These are phyloP conservation scores for Caenorhabditis tropicalis DNA, from an alignment of 1,140 invertebrate genomes.

Conservation along the genomic window DNA sequence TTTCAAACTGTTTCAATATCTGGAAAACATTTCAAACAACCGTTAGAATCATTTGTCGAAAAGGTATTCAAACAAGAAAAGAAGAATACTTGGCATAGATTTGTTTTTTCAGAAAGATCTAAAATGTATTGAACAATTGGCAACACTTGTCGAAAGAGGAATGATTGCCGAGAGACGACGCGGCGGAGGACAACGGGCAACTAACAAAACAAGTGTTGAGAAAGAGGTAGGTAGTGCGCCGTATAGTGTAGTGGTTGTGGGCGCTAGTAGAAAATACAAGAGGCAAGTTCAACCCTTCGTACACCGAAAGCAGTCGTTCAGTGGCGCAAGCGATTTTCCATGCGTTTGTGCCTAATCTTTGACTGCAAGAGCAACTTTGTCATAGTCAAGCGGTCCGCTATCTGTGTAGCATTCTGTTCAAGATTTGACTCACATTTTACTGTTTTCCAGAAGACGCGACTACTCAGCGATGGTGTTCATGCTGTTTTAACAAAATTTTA, in stretches of 20 bases:
- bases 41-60: background rate
- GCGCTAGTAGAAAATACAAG: background rate
- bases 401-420: conserved; percentile 43
- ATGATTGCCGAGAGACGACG: conserved; percentile 29
- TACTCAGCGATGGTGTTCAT: background rate
- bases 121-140: background rate
- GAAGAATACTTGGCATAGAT: no score
- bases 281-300: background rate
- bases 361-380: conserved; percentile 1
- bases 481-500: background rate
- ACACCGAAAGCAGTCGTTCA: conserved; percentile 1
- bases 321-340: conserved; percentile 8
- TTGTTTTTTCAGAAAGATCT: background rate
- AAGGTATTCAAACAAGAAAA: background rate
- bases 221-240: background rate
- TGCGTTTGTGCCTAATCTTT: conserved; percentile 32
- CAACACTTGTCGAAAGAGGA: background rate
- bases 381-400: conserved; percentile 40
- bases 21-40: conserved; percentile 13
- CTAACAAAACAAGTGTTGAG: background rate
- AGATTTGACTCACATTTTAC: conserved; percentile 34
- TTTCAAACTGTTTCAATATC: background rate
- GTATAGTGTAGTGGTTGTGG: background rate
- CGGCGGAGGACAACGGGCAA: background rate
- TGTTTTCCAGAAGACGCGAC: background rate